Evolutionary conservation across 2,113 vertebrate species (phyloP).

Genomic region (Gymnarchus niloticus): DNA sequence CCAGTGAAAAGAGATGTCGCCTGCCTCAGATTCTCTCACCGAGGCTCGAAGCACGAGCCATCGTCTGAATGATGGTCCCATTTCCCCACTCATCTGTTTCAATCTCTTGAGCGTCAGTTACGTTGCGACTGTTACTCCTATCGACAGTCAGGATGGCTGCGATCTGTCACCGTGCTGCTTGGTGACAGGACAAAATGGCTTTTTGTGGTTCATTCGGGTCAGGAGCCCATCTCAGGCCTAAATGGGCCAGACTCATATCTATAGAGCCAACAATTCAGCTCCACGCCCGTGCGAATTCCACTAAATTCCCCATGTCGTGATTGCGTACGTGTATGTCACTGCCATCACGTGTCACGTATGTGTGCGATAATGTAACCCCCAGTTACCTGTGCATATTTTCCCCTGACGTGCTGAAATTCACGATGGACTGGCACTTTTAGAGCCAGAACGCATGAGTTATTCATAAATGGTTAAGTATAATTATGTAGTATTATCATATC

Average conservation of each 20-base stretch:
- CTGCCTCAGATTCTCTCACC: constrained; percentile 42
- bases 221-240: neutral
- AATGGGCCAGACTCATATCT: neutral
- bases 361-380: neutral
- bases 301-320: too few relatives aligned
- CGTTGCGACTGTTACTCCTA: neutral
- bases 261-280: neutral
- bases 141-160: neutral
- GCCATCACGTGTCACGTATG: neutral
- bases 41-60: neutral
- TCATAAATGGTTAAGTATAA: neutral
- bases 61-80: constrained; percentile 52
- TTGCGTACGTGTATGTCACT: neutral
- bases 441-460: neutral
- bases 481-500: neutral
- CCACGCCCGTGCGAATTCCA: neutral
- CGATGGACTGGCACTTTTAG: neutral
- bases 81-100: constrained; percentile 54
- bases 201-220: neutral
- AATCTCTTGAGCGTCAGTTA: constrained; percentile 27
- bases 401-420: neutral
- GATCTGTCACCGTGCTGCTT: neutral
- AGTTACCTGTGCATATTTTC: neutral
- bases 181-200: neutral
- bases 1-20: constrained; percentile 14